Conservation (phyloP, 2,797 vertebrate genomes). For the Xyrichtys novacula region DNA sequence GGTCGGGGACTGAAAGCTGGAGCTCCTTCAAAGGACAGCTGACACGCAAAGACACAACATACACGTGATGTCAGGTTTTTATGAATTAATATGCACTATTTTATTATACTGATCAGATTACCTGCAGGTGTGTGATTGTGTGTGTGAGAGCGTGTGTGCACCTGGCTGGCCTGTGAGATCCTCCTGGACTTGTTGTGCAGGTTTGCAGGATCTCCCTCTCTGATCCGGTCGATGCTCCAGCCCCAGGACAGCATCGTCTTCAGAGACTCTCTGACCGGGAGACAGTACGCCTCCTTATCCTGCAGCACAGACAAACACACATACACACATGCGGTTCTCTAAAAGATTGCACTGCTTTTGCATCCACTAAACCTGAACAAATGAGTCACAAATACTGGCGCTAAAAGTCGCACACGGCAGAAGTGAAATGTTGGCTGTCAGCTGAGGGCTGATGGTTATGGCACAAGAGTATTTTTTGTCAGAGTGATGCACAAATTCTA, state of each 20-base stretch:
- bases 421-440: no score
- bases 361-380: no score
- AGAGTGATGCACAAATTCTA: no score
- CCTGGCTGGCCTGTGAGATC: constrained; percentile 95
- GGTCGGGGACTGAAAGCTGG: constrained; percentile 93
- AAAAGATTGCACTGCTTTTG: no score
- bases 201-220: constrained; percentile 90
- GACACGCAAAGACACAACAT: neutral
- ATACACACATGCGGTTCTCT: neutral
- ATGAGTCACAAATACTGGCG: no score
- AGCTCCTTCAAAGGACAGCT: constrained; percentile 92
- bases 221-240: constrained; percentile 92
- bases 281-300: constrained; percentile 95
- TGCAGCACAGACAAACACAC: constrained; percentile 51
- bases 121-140: constrained; percentile 6
- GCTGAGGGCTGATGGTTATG: no score
- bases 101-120: neutral
- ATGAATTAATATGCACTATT: no score
- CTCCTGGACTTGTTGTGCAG: constrained; percentile 90
- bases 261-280: constrained; percentile 93
- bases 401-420: no score
- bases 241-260: constrained; percentile 96
- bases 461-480: no score
- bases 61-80: no score
- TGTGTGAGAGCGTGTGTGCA: constrained; percentile 48